phyloP scores from a whole-genome alignment of 2,888 invertebrate species.

The Sisyra nigra region DNA sequence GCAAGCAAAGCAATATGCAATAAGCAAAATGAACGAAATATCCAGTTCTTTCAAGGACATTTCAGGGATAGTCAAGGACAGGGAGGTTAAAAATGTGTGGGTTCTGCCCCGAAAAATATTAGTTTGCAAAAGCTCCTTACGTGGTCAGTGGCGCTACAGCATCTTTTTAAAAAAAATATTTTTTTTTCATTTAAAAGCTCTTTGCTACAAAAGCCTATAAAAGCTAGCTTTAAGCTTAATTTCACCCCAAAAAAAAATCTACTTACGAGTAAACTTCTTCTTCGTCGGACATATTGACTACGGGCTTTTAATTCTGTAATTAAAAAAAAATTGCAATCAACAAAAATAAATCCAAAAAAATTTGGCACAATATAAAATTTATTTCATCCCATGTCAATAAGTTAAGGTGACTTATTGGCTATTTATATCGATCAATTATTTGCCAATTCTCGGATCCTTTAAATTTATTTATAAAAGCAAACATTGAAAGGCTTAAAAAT shows the following conservation, averaged over 20 bases:
- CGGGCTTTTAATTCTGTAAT: conserved; percentile 42
- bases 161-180: background rate
- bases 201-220: background rate
- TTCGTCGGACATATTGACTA: conserved; percentile 82
- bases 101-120: background rate
- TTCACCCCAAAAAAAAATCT: conserved; percentile 14
- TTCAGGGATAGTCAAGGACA: too few relatives aligned
- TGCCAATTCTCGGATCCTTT: too few relatives aligned
- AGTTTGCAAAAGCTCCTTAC: conserved; percentile 12
- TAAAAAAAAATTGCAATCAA: conserved; percentile 17
- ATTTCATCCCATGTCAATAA: too few relatives aligned
- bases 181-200: background rate
- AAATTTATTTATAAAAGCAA: too few relatives aligned
- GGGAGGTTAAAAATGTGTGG: too few relatives aligned
- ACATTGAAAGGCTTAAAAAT: too few relatives aligned
- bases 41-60: too few relatives aligned
- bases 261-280: conserved; percentile 90
- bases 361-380: too few relatives aligned
- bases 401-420: too few relatives aligned
- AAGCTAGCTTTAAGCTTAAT: background rate
- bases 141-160: conserved; percentile 8
- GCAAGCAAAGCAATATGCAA: too few relatives aligned
- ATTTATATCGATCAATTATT: too few relatives aligned
- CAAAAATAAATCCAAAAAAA: background rate
- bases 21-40: too few relatives aligned